A percentile compares a stretch with the other conserved stretches of the same genome.
phyloP scores from a whole-genome alignment of 1,140 invertebrate species.

The Drosophila bifasciata region DNA sequence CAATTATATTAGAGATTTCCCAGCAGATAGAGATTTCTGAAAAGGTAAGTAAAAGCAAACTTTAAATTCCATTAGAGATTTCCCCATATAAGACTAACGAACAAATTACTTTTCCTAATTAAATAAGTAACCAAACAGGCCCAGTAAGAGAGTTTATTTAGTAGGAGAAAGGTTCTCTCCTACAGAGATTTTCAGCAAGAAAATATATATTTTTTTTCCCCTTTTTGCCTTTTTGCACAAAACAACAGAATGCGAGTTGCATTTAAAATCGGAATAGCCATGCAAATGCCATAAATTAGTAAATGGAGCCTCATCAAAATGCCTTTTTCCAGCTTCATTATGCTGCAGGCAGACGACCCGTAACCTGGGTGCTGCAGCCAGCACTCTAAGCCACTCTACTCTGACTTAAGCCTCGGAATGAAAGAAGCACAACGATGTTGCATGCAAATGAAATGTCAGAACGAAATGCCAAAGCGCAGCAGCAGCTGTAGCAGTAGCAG shows the following conservation, averaged over 20 bases:
- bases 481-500: constrained; percentile 3
- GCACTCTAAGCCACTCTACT: constrained; percentile 35
- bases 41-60: too few relatives aligned
- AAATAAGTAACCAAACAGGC: too few relatives aligned
- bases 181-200: too few relatives aligned
- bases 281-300: constrained; percentile 32
- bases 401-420: constrained; percentile 1
- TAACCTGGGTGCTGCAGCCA: constrained; percentile 2
- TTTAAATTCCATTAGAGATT: too few relatives aligned
- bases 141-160: too few relatives aligned
- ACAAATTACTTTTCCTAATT: too few relatives aligned
- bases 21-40: too few relatives aligned
- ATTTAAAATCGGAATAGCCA: constrained; percentile 30
- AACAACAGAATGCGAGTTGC: background rate
- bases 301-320: constrained; percentile 26
- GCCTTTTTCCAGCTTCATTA: constrained; percentile 59
- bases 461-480: constrained; percentile 29
- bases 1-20: too few relatives aligned
- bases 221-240: background rate
- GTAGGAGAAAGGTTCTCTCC: too few relatives aligned
- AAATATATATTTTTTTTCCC: too few relatives aligned
- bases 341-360: constrained; percentile 37
- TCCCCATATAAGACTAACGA: too few relatives aligned
- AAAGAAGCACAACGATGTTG: constrained; percentile 12
- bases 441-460: constrained; percentile 62